Evolutionary conservation across 2,888 invertebrate species (phyloP), one percentile per base, ranked within the genome.

Genomic region (Melanargia galathea): DNA sequence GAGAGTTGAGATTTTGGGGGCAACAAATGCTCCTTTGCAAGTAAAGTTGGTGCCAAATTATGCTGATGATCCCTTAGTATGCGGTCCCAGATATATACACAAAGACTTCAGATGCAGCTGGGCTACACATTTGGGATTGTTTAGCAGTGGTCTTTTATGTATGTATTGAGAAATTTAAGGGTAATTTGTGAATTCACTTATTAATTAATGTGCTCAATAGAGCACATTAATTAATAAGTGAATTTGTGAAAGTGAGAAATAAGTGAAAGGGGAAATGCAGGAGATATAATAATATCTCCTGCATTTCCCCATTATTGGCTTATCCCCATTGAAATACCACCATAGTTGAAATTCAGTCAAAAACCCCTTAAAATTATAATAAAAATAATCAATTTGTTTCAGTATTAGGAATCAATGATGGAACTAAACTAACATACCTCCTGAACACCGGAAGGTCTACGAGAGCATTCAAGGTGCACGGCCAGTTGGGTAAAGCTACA

Each of bases 111-210:
- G 90, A 65, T 89, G 95, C 67, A 83, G 84, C 59, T 92, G 92
- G 80, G 93, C 94, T 0, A 93, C 94, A 56, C 77, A 87, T 70
- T 81, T 96, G 55, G 94, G 94, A 0, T 76, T 78, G 26, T 92
- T 95, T 70, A 93, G 94, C 13, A 96, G 95, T 76, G 97, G 97
- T 48, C 92, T 97, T 43, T 77, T 95, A 69, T 84, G 96, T 96
- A 92, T 84, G 92, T 84, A 70, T 63, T 24, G 20, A 46, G 11
- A 18, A 22, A 22, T 13, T 38, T 38, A 38, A n/a, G n/a, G n/a
- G n/a, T n/a, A n/a, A n/a, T n/a, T n/a, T n/a, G n/a, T n/a, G n/a
- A n/a, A n/a, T n/a, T n/a, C n/a, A n/a, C n/a, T n/a, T n/a, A n/a
- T n/a, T n/a, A n/a, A n/a, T n/a, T n/a, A n/a, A n/a, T n/a, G n/a